A percentile compares a stretch with the other conserved stretches of the same genome.
These are phyloP conservation scores for Sisyra nigra DNA, from an alignment of 2,888 invertebrate species.

Conservation along the genomic window DNA sequence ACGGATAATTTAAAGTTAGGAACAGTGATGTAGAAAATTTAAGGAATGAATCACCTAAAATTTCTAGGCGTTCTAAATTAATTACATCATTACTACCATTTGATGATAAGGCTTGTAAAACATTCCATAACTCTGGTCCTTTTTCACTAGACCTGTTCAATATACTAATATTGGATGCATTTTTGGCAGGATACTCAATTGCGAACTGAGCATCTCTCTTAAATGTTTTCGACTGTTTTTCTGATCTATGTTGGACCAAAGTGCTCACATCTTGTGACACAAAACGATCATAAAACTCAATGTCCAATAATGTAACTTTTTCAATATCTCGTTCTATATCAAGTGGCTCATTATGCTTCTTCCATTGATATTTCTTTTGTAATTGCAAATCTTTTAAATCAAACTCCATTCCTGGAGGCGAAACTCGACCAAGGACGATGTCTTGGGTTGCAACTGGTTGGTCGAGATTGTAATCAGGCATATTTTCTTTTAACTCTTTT, in stretches of 20 bases:
- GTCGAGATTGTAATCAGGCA: neutral
- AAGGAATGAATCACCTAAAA: slow-evolving; percentile 77
- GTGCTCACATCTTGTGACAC: slow-evolving; percentile 21
- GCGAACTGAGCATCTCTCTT: neutral
- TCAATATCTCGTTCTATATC: slow-evolving; percentile 46
- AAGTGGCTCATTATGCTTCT: slow-evolving; percentile 40
- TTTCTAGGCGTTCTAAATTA: slow-evolving; percentile 69
- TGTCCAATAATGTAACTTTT: slow-evolving; percentile 42
- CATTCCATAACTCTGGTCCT: slow-evolving; percentile 32
- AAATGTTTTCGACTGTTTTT: no score
- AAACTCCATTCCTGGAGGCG: neutral
- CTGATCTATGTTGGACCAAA: no score
- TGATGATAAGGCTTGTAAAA: slow-evolving; percentile 47
- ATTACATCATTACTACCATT: slow-evolving; percentile 58
- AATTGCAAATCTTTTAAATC: slow-evolving; percentile 6
- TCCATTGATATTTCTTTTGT: slow-evolving; percentile 30
- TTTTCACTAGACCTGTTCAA: neutral
- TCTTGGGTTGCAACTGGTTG: neutral
- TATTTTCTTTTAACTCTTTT: neutral
- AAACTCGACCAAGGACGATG: neutral
- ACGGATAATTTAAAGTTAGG: slow-evolving; percentile 50
- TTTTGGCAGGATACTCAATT: neutral
- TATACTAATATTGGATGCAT: neutral
- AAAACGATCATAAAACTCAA: slow-evolving; percentile 53
- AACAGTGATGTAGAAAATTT: slow-evolving; percentile 64